Evolutionary conservation across 2,113 vertebrate genomes (phyloP).

Genomic region (Dunckerocampus dactyliophorus): DNA sequence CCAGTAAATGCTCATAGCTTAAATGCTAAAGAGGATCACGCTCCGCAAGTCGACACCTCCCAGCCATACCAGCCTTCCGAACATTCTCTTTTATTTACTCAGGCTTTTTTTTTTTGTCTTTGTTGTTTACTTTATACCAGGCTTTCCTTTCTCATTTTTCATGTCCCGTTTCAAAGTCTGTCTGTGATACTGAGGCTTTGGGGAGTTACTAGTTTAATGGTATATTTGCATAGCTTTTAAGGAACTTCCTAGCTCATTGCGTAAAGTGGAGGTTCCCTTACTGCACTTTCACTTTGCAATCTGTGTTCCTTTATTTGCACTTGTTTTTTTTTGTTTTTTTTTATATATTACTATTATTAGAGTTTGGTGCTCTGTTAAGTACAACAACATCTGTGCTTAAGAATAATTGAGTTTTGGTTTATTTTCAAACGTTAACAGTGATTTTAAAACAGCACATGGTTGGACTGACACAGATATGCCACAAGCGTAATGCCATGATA

Average conservation of each 20-base stretch:
- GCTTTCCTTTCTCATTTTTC: conserved; percentile 19
- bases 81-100: conserved; percentile 14
- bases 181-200: conserved; percentile 21
- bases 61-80: neutral
- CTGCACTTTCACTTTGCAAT: conserved; percentile 22
- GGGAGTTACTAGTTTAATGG: conserved; percentile 13
- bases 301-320: conserved; percentile 17
- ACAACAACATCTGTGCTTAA: conserved; percentile 61
- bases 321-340: conserved; percentile 26
- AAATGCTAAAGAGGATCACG: conserved; percentile 45
- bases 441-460: conserved; percentile 16
- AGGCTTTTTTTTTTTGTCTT: neutral
- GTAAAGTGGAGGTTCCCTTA: conserved; percentile 26
- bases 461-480: conserved; percentile 3
- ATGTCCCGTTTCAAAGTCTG: conserved; percentile 23
- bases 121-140: conserved; percentile 1
- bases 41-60: neutral
- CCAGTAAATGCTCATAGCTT: conserved; percentile 25
- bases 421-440: too few species aligned
- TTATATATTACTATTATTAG: too few species aligned
- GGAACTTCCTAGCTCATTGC: conserved; percentile 20
- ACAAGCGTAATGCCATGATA: neutral
- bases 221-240: conserved; percentile 37
- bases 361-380: conserved; percentile 39
- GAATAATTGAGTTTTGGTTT: too few species aligned